Base-by-base conservation (phyloP, 2,888 invertebrate species). In the Drosophila atroscutellata region DNA sequence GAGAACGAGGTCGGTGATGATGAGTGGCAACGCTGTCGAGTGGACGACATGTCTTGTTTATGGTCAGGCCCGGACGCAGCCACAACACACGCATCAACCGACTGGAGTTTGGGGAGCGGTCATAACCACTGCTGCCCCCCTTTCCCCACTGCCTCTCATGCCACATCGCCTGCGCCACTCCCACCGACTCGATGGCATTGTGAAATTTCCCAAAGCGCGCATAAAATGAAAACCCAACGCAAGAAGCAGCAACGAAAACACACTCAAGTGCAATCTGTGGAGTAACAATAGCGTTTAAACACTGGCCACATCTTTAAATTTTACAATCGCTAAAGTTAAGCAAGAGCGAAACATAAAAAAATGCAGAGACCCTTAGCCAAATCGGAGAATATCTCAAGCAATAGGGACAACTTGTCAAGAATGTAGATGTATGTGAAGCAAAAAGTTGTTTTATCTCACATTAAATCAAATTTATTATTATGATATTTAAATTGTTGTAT, bases 21-120 rank as follows among this genome's bases (percentile, higher is more conserved):
- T 77, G 77, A 77, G 78, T 81, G 77, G 77, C 77, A 67, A 62
- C 58, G 64, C 52, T 64, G 77, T 67, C 70, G 81, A 83, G 77
- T 88, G 89, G 81, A 76, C 80, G 80, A 65, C 80, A 77, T 83
- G 72, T 80, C 88, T 89, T 85, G 89, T 90, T 85, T 90, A 85
- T 90, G 84, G 73, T 70, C 82, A 70, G 47, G 45, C 64, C 72
- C 56, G 32, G 24, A 49, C 73, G 39, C 52, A 59, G 56, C 56
- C 34, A 50, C 39, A 28, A 37, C 60, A 63, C 69, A 73, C 57
- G 62, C 78, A 65, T 62, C 77, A 61, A 67, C 50, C 37, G 52
- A 42, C 69, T 30, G 39, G 37, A 28, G 50, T 32, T 58, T 47
- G 47, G 57, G 55, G 36, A 55, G 18, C 26, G 36, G 18, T 13